Conservation (phyloP, 1,140 invertebrate species). For the Frieseomelitta varia region DNA sequence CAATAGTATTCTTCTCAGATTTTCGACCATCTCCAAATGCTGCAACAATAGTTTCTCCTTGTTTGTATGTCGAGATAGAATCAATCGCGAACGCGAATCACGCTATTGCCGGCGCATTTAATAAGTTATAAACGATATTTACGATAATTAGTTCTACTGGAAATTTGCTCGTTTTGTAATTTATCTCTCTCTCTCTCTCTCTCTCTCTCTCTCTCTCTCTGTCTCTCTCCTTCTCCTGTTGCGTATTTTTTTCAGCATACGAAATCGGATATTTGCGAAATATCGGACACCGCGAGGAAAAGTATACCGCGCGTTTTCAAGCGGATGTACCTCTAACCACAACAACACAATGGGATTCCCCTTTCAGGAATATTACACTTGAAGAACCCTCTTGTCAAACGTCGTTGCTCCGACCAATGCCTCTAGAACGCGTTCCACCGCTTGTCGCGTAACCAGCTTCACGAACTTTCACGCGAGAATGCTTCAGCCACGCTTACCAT, state of each 20-base stretch:
- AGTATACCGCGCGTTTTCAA: neutral
- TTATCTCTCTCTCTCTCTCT: no score
- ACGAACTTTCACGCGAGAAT: neutral
- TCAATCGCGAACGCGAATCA: neutral
- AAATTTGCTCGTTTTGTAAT: neutral
- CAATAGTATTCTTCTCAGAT: no score
- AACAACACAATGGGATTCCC: neutral
- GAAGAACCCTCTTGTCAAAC: neutral
- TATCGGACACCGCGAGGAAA: no score
- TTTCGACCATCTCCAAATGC: no score
- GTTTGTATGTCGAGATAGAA: neutral
- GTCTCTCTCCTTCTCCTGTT: no score
- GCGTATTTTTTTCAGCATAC: neutral
- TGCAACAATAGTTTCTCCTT: no score
- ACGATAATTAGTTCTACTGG: neutral
- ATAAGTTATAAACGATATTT: constrained; percentile 27
- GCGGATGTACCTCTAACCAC: neutral
- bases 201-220: no score
- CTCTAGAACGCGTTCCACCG: neutral
- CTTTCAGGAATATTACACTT: neutral
- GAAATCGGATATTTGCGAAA: neutral
- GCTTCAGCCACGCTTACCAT: neutral
- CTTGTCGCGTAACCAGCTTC: neutral
- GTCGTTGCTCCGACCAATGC: neutral
- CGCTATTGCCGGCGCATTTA: neutral